These are phyloP conservation scores for Salticus scenicus DNA, from an alignment of 2,888 invertebrate species.

Conservation along the genomic window DNA sequence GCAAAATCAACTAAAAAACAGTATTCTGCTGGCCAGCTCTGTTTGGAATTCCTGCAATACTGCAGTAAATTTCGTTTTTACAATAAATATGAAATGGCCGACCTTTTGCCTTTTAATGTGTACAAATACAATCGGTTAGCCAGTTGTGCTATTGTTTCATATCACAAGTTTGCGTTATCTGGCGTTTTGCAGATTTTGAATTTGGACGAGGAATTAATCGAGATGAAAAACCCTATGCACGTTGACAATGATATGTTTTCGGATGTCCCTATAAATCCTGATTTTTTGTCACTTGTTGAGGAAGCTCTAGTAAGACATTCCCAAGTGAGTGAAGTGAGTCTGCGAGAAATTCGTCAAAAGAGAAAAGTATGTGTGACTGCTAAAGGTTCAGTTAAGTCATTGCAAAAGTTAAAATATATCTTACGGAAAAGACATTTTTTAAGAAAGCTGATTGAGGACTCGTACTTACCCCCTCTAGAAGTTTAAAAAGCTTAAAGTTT, in stretches of 20 bases:
- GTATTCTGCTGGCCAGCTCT: constrained; percentile 29
- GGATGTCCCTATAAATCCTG: background rate
- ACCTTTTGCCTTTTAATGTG: constrained; percentile 21
- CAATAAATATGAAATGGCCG: constrained; percentile 6
- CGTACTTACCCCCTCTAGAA: too few species aligned
- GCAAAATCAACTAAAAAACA: background rate
- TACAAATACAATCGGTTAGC: constrained; percentile 31
- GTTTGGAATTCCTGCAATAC: constrained; percentile 48
- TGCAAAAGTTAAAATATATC: constrained; percentile 35
- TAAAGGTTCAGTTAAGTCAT: constrained; percentile 21
- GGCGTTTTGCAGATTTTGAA: constrained; percentile 42
- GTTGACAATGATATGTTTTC: constrained; percentile 42
- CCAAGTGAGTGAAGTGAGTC: background rate
- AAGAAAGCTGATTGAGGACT: too few species aligned
- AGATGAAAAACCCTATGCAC: constrained; percentile 35
- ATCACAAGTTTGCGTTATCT: constrained; percentile 42
- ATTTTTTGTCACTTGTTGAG: background rate
- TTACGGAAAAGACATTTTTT: constrained; percentile 38
- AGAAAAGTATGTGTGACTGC: constrained; percentile 38
- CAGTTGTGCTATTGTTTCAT: constrained; percentile 34
- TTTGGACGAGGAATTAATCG: constrained; percentile 16
- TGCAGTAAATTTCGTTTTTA: constrained; percentile 43
- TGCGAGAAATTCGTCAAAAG: constrained; percentile 38
- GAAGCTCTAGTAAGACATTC: constrained; percentile 23
- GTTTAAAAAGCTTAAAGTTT: too few species aligned